phyloP scores from a whole-genome alignment of 2,888 invertebrate species.

The Tridacna gigas region DNA sequence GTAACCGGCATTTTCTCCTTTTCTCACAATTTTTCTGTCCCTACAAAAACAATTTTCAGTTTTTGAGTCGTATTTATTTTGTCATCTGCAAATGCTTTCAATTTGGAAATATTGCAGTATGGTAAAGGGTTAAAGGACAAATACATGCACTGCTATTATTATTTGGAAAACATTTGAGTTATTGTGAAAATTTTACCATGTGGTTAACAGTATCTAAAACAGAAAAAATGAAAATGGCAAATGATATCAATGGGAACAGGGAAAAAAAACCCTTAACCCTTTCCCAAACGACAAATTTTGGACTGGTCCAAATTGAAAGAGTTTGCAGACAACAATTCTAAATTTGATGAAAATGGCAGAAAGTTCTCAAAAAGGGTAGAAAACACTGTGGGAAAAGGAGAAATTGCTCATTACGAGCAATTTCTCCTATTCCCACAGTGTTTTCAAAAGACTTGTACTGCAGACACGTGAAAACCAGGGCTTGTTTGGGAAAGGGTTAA shows the following conservation, averaged over 20 bases:
- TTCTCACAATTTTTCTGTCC: background rate
- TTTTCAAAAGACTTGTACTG: background rate
- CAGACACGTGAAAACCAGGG: too few relatives aligned
- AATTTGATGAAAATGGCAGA: background rate
- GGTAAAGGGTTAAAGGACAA: background rate
- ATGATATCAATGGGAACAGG: too few relatives aligned
- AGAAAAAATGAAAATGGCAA: too few relatives aligned
- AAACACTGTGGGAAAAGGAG: background rate
- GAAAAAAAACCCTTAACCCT: background rate
- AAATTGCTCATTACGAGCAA: background rate
- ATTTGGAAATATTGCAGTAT: background rate
- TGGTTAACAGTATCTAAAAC: too few relatives aligned
- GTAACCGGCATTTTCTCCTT: constrained; percentile 1
- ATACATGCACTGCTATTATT: too few relatives aligned
- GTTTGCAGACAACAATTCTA: background rate
- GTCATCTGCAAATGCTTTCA: too few relatives aligned
- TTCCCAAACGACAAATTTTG: background rate
- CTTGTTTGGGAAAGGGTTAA: too few relatives aligned
- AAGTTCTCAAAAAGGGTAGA: background rate
- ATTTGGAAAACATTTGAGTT: too few relatives aligned
- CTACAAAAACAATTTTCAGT: too few relatives aligned
- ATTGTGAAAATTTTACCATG: too few relatives aligned
- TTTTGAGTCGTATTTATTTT: too few relatives aligned
- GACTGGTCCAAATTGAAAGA: background rate
- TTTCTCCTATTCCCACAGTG: background rate